Evolutionary conservation across 2,113 vertebrate species (phyloP).

Genomic region (Mustela nigripes): DNA sequence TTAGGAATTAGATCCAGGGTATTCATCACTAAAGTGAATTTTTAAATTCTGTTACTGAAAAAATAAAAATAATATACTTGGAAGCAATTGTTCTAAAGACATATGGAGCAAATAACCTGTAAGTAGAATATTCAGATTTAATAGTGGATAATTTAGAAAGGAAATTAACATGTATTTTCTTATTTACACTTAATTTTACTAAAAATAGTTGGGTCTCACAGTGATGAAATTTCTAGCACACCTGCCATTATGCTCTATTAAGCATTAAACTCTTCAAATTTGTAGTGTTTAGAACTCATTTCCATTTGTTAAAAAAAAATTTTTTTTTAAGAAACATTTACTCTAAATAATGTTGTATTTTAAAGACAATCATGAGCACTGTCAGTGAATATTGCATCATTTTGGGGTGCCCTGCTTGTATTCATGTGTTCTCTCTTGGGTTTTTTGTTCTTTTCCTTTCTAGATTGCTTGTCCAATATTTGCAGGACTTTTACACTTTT

Average conservation of each 20-base stretch:
- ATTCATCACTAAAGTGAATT: conserved; percentile 63
- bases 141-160: background rate
- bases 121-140: conserved; percentile 66
- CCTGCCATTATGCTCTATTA: background rate
- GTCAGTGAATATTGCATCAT: background rate
- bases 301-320: background rate
- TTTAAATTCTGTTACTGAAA: conserved; percentile 25
- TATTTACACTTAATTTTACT: conserved; percentile 32
- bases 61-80: conserved; percentile 53
- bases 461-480: conserved; percentile 98
- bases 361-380: background rate
- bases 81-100: conserved; percentile 46
- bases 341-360: background rate
- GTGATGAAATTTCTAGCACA: background rate
- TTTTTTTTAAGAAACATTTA: background rate
- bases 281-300: conserved; percentile 20
- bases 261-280: background rate
- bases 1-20: background rate
- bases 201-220: conserved; percentile 33
- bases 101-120: conserved; percentile 51
- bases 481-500: conserved; percentile 98
- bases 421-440: conserved; percentile 35
- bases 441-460: conserved; percentile 76
- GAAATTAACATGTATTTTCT: background rate
- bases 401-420: background rate